Conservation (phyloP, 2,888 invertebrate genomes). For the Apamea crenata region DNA sequence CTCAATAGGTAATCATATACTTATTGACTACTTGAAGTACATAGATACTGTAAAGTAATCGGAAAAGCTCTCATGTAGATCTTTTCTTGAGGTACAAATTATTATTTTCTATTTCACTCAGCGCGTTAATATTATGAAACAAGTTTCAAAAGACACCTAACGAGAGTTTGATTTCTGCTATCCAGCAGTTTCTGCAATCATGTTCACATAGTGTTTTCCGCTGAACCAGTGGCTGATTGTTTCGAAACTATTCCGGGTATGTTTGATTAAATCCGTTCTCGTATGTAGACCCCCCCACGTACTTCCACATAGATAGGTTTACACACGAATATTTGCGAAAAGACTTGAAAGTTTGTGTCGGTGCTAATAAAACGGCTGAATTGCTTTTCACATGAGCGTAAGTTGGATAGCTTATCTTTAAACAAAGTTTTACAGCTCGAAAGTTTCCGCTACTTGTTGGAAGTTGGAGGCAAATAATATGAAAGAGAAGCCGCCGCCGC, state of each 20-base stretch:
- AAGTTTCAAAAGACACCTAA: neutral
- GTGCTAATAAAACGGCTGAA: conserved; percentile 9
- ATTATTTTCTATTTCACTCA: neutral
- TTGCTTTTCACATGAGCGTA: conserved; percentile 9
- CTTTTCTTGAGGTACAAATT: neutral
- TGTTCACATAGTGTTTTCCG: neutral
- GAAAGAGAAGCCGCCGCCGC: neutral
- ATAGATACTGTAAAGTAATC: neutral
- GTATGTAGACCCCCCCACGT: neutral
- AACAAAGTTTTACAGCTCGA: conserved; percentile 17
- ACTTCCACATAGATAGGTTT: neutral
- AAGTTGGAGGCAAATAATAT: conserved; percentile 13
- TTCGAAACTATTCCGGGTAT: conserved; percentile 1
- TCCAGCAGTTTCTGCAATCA: too few relatives aligned
- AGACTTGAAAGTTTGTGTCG: conserved; percentile 2
- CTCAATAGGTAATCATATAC: neutral
- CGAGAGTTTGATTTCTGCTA: too few relatives aligned
- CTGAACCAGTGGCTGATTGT: neutral
- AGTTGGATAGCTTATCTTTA: conserved; percentile 18
- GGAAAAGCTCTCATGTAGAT: neutral
- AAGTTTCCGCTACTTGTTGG: conserved; percentile 19
- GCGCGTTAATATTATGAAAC: neutral
- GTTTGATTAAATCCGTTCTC: conserved; percentile 2
- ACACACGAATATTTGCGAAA: conserved; percentile 5
- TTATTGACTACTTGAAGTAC: neutral